A percentile compares a stretch with the other conserved stretches of the same genome.
phyloP scores from a whole-genome alignment of 1,140 invertebrate species.

The Pogonomyrmex barbatus region DNA sequence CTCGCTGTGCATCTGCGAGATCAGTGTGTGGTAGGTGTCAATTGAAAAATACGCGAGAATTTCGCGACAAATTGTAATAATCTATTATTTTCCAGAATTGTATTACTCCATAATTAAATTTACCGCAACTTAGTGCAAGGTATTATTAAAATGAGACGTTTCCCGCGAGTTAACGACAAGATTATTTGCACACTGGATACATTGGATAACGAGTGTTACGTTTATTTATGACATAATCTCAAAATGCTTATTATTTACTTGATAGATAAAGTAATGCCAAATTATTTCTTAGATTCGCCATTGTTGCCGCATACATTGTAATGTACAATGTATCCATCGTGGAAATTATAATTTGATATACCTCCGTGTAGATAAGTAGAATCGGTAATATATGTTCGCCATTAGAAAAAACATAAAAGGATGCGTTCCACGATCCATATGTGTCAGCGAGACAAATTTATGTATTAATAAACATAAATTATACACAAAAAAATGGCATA shows the following conservation, averaged over 20 bases:
- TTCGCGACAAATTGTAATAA: conserved; percentile 35
- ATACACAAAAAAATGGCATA: conserved; percentile 80
- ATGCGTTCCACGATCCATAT: conserved; percentile 70
- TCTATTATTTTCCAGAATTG: conserved; percentile 13
- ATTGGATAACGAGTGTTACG: conserved; percentile 11
- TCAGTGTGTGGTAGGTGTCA: background rate
- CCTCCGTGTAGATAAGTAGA: conserved; percentile 27
- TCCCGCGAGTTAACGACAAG: background rate
- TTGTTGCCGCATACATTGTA: background rate
- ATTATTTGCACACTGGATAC: conserved; percentile 41
- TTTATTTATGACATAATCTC: conserved; percentile 30
- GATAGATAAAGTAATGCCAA: conserved; percentile 10
- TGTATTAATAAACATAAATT: conserved; percentile 81
- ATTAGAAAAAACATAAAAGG: background rate
- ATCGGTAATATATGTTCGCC: conserved; percentile 27
- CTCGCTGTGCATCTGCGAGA: background rate
- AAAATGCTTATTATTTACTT: conserved; percentile 3
- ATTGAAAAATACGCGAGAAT: background rate
- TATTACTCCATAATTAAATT: background rate
- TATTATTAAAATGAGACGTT: conserved; percentile 31
- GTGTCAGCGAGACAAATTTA: conserved; percentile 76
- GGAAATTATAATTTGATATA: conserved; percentile 41
- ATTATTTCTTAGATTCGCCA: conserved; percentile 22
- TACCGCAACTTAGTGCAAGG: conserved; percentile 11
- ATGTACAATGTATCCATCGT: conserved; percentile 48